These are phyloP conservation scores for Lampropteryx suffumata DNA, from an alignment of 2,888 invertebrate genomes.

Conservation along the genomic window DNA sequence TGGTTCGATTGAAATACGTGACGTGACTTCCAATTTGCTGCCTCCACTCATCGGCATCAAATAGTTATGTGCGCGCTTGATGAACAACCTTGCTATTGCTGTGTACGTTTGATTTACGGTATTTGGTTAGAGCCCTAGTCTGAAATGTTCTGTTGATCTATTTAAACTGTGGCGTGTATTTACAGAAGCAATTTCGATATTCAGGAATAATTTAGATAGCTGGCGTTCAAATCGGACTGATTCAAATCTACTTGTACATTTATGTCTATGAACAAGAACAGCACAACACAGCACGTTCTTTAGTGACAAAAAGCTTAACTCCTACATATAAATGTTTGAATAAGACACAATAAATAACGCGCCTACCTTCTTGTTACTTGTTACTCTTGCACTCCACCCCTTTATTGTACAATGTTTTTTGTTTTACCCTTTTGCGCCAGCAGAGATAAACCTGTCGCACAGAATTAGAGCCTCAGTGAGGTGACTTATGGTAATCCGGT, in stretches of 20 bases:
- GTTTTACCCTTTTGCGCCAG: constrained; percentile 9
- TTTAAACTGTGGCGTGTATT: neutral
- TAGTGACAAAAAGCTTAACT: too few species aligned
- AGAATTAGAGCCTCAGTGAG: constrained; percentile 36
- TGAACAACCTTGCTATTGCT: constrained; percentile 44
- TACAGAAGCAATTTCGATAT: neutral
- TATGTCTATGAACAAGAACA: too few species aligned
- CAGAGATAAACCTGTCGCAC: constrained; percentile 31
- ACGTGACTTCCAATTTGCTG: constrained; percentile 52
- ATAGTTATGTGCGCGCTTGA: constrained; percentile 49
- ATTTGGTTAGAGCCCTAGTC: constrained; percentile 25
- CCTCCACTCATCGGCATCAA: constrained; percentile 39
- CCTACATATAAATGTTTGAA: too few species aligned
- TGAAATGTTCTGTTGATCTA: constrained; percentile 22
- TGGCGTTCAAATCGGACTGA: too few species aligned
- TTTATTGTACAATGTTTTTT: neutral
- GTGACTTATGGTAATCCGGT: constrained; percentile 40
- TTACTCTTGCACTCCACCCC: neutral
- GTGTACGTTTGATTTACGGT: constrained; percentile 38
- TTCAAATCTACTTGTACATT: too few species aligned
- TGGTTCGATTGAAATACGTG: constrained; percentile 75
- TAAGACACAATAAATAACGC: neutral
- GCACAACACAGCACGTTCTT: too few species aligned
- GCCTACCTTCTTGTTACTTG: neutral
- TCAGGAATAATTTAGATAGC: neutral